These are phyloP conservation scores for Camponotus floridanus DNA, from an alignment of 1,140 invertebrate genomes.

Conservation along the genomic window DNA sequence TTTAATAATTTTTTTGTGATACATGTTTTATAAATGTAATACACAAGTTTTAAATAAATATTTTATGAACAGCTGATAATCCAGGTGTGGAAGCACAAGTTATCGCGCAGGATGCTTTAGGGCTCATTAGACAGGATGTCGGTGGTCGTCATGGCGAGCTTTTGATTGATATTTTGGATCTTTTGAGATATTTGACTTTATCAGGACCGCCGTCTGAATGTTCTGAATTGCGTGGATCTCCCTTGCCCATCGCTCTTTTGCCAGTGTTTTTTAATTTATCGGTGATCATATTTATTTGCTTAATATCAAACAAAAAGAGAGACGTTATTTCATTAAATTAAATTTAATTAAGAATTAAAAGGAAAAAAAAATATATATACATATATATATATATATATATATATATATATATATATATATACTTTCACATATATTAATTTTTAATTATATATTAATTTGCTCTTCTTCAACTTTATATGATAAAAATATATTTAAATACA, in stretches of 20 bases:
- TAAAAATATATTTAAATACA: not conserved
- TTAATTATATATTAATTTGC: not conserved
- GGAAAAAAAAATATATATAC: no score
- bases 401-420: not conserved
- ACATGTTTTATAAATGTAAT: not conserved
- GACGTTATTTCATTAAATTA: not conserved
- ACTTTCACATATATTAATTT: not conserved
- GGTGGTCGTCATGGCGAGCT: constrained; percentile 82
- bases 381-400: no score
- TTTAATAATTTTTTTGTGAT: not conserved
- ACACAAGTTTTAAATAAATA: not conserved
- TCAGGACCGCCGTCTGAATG: constrained; percentile 82
- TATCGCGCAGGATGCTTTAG: constrained; percentile 84
- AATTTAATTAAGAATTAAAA: not conserved
- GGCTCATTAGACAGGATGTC: constrained; percentile 84
- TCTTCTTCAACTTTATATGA: not conserved
- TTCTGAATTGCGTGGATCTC: constrained; percentile 83
- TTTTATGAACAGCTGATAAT: constrained; percentile 77
- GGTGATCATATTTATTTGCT: constrained; percentile 72
- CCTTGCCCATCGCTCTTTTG: constrained; percentile 83
- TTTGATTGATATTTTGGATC: constrained; percentile 80
- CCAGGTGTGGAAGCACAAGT: constrained; percentile 81
- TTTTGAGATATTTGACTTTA: constrained; percentile 81
- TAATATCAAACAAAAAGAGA: not conserved
- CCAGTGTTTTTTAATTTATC: constrained; percentile 85